phyloP scores from a whole-genome alignment of 2,797 vertebrate species.

The Setipinna tenuifilis region DNA sequence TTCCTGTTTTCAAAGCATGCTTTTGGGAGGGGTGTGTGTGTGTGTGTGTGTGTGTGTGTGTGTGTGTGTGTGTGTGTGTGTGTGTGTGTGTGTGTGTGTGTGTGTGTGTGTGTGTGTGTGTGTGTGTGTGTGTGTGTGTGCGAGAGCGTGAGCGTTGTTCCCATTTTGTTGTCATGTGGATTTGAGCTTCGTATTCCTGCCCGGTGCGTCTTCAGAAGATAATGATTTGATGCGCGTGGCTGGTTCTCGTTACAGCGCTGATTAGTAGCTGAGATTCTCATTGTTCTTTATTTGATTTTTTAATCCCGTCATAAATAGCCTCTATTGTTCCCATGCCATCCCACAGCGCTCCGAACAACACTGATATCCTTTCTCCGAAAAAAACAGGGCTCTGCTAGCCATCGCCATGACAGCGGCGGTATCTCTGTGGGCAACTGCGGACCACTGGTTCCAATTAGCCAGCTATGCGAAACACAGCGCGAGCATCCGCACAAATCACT shows the following conservation, averaged over 20 bases:
- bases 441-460: background rate
- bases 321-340: background rate
- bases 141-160: background rate
- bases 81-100: no score
- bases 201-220: constrained; percentile 8
- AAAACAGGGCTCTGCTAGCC: background rate
- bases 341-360: background rate
- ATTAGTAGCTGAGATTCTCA: background rate
- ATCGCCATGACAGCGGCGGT: background rate
- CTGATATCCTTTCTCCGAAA: constrained; percentile 11
- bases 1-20: constrained; percentile 1
- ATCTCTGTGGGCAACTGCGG: background rate
- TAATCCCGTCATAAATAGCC: background rate
- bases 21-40: background rate
- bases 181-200: background rate
- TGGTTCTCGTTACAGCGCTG: background rate
- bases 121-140: no score
- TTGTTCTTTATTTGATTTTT: constrained; percentile 20
- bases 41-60: no score
- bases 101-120: no score
- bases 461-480: background rate
- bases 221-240: background rate
- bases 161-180: background rate
- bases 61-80: no score
- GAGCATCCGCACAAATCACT: background rate